Base-by-base conservation (phyloP, 2,888 invertebrate genomes). In the Clostera curtula region DNA sequence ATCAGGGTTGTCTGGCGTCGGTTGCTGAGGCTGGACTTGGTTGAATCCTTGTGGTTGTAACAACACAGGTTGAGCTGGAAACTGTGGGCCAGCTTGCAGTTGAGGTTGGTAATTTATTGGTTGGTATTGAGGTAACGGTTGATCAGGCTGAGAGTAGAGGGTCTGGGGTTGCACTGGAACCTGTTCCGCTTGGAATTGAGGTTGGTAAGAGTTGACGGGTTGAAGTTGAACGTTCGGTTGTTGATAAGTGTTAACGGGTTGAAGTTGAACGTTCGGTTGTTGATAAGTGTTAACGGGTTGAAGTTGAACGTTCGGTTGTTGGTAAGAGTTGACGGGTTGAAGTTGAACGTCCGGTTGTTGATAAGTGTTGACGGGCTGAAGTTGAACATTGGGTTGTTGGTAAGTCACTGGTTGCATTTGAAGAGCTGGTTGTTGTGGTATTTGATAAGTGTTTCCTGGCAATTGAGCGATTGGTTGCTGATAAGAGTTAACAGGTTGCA, bases 51-150 rank as follows among this genome's bases (percentile, higher is more conserved):
- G 58, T 11, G 51, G 45, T 32, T 52, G 60, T 5, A 56, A 23
- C 1, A 56, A 36, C 8, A 51, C 39, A 1, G 39, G 37, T 27
- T 46, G 25, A 14, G 25, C 19, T 11, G 13, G 16, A 10, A 5
- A 28, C 5, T 33, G 32, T 8, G 32, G 24, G 7, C 18, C 13
- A 3, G 12, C 12, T 31, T 31, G 28, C 14, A 27, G 16, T 18
- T 34, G 24, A 4, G 30, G 22, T 16, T 30, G 25, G 6, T 25
- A 25, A 19, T 36, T 41, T 4, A 32, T 36, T 15, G 50, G 46
- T 27, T 58, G 51, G 25, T 55, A 56, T 31, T 56, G 56, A 4
- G 40, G 34, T 3, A 53, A 27, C 3, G 51, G 40, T 36, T 51
- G 36, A 22, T 34, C 31, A 2, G 40, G 24, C 19, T 40, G 43